Conservation (phyloP, 2,888 invertebrate species). For the Ariolimax columbianus region DNA sequence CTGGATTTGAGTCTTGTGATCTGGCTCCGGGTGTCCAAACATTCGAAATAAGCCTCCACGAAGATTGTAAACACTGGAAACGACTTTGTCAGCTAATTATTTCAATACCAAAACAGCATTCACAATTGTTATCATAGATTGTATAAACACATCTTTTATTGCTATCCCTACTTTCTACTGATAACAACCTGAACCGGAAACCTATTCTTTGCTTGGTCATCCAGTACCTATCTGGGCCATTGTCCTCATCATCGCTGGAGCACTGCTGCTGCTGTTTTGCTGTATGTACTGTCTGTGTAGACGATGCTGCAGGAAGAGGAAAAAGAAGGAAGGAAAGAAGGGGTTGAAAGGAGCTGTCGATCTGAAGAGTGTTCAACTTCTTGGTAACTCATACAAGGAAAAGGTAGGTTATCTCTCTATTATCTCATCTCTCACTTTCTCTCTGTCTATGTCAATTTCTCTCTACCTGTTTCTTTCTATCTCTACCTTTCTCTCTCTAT, state of each 20-base stretch:
- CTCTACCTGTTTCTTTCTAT: no score
- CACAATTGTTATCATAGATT: no score
- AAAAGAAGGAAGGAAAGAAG: slow-evolving; percentile 84
- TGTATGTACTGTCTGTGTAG: slow-evolving; percentile 77
- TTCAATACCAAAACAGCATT: no score
- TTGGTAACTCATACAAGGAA: slow-evolving; percentile 98
- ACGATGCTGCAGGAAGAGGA: slow-evolving; percentile 75
- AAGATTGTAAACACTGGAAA: no score
- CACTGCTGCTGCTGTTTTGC: slow-evolving; percentile 73
- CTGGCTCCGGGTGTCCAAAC: no score
- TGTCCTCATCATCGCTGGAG: slow-evolving; percentile 74
- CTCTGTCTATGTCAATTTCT: background rate
- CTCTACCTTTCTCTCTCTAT: no score
- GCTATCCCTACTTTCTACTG: no score
- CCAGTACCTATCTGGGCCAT: slow-evolving; percentile 77
- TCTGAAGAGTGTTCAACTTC: slow-evolving; percentile 95
- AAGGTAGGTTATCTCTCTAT: slow-evolving; percentile 84
- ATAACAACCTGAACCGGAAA: no score
- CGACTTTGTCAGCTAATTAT: no score
- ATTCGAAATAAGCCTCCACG: no score
- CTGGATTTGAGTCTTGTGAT: no score
- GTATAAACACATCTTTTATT: background rate
- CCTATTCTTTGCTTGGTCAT: slow-evolving; percentile 46
- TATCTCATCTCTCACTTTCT: background rate
- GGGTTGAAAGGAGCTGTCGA: slow-evolving; percentile 84